phyloP scores from a whole-genome alignment of 1,140 invertebrate genomes.

The Meteorus sp. region DNA sequence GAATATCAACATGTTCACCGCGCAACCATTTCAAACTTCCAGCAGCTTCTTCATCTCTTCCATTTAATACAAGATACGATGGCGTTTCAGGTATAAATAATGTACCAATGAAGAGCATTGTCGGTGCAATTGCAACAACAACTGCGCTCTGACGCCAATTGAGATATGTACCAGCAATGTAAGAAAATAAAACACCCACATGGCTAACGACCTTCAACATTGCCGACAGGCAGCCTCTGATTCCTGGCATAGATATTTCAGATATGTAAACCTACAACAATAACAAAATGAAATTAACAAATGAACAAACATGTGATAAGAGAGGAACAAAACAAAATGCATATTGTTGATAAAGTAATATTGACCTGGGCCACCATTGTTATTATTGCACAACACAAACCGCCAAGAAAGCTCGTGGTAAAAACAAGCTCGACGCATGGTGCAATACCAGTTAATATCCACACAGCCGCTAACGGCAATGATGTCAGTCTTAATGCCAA shows the following conservation, averaged over 20 bases:
- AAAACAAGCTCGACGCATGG: conserved; percentile 76
- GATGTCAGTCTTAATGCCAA: conserved; percentile 70
- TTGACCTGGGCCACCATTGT: conserved; percentile 76
- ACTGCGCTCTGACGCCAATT: conserved; percentile 81
- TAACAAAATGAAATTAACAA: not conserved
- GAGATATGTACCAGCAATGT: conserved; percentile 77
- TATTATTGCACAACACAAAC: conserved; percentile 78
- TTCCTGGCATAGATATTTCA: conserved; percentile 84
- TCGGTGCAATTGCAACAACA: conserved; percentile 73
- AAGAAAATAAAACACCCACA: conserved; percentile 80
- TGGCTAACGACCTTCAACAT: conserved; percentile 84
- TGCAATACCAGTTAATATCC: conserved; percentile 76
- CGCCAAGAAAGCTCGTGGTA: conserved; percentile 75
- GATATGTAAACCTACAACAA: conserved; percentile 79
- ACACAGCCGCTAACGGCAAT: conserved; percentile 72
- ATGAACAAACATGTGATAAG: too few species aligned
- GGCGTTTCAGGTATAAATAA: conserved; percentile 83
- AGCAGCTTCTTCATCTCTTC: conserved; percentile 77
- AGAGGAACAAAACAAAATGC: too few species aligned
- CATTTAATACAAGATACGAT: conserved; percentile 73
- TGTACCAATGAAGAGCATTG: conserved; percentile 69
- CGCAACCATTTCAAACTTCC: conserved; percentile 75
- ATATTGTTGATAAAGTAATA: conserved; percentile 6
- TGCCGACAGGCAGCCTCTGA: conserved; percentile 82
- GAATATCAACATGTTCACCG: conserved; percentile 72